Evolutionary conservation across 2,113 vertebrate genomes (phyloP), one percentile per base, ranked within the genome.

Genomic region (Sinocyclocheilus anophthalmus): DNA sequence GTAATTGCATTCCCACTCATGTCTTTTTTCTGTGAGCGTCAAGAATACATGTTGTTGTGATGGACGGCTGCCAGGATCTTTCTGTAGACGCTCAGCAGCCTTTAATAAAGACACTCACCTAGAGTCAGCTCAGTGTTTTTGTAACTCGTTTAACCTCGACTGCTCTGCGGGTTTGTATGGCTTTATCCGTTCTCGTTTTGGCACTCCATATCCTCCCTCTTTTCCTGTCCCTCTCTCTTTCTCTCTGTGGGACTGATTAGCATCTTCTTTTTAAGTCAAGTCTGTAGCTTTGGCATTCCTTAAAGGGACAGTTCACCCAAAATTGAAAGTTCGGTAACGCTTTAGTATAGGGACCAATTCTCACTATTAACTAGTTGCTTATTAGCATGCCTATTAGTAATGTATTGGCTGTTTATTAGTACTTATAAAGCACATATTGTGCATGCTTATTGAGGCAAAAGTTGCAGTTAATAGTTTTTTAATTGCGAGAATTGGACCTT

Each of bases 41-140:
- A 65, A 45, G 78, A 45, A 39, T 61, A 50, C 61, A 30, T 37
- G 26, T 70, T 55, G 76, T 50, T 48, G 81, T 86, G 82, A 39
- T 63, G 84, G 79, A 76, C n/a, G 24, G 37, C 24, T 81, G 80
- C 85, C 84, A 42, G 86, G 39, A 50, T 69, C 18, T 81, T 59
- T 50, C 63, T 53, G 61, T 18, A 33, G 37, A 86, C 61, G 48
- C 69, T 90, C 86, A 85, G 86, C 84, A 7, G 85, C 45, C 83
- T 81, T 39, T 87, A 87, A 91, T 89, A 84, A 89, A 55, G 76
- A 69, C 61, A 76, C 20, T 87, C 77, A 85, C 84, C 69, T 85
- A 33, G 85, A 76, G 57, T 65, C 59, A 87, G 84, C 42, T 8
- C 55, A 24, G 12, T 50, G 77, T 70, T 84, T 80, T 83, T 80